Evolutionary conservation across 2,113 vertebrate genomes (phyloP).

Genomic region (Zonotrichia leucophrys): DNA sequence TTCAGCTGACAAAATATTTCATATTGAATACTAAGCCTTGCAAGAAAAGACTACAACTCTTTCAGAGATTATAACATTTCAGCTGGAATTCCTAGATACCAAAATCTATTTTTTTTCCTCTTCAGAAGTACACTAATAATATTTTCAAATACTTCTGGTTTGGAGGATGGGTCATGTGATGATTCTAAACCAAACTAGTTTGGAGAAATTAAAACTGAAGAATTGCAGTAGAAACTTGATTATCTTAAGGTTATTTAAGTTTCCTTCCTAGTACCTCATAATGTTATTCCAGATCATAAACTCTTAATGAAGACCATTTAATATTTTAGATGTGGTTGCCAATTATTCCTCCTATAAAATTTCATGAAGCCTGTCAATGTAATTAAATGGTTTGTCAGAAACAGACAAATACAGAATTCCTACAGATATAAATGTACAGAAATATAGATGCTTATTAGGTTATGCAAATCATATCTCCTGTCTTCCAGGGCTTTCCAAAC

Average conservation of each 20-base stretch:
- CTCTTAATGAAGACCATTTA: neutral
- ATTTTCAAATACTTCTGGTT: neutral
- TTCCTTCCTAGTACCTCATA: neutral
- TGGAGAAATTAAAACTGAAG: neutral
- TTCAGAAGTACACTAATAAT: neutral
- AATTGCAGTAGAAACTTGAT: neutral
- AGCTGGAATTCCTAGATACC: neutral
- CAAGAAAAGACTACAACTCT: neutral
- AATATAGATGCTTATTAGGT: neutral
- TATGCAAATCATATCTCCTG: neutral
- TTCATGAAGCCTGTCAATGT: neutral
- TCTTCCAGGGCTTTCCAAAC: neutral
- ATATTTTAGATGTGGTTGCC: neutral
- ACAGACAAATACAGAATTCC: neutral
- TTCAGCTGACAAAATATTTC: neutral
- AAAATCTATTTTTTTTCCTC: neutral
- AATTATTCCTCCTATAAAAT: slow-evolving; percentile 23
- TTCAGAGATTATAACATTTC: neutral
- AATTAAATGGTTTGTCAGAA: slow-evolving; percentile 22
- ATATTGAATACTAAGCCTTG: neutral
- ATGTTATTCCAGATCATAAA: neutral
- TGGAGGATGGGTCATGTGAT: neutral
- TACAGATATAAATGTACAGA: neutral
- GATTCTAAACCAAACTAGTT: neutral
- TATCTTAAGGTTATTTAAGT: neutral